Base-by-base conservation (phyloP, 2,888 invertebrate species). In the Chesias legatella region DNA sequence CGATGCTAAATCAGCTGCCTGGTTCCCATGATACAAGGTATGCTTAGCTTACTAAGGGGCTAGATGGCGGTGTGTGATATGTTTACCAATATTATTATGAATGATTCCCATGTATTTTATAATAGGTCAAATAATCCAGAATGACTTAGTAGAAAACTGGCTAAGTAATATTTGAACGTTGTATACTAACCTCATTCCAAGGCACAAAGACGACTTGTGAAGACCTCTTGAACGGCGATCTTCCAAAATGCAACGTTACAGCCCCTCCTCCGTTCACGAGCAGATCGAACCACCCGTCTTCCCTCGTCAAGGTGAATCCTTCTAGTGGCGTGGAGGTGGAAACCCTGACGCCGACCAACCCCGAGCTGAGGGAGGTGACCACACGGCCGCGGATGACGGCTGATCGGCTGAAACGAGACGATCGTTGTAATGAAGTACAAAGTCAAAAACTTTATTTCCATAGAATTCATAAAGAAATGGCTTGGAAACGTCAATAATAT, bases 181-280 rank as follows among this genome's bases (percentile, higher is more conserved):
- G 13, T 3, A 7, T 22, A 22, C 74, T 43, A 57, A 93, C 93
- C 92, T 97, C 96, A 85, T 99, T 99, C 97, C 98, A 98, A 6
- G 98, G 98, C 13, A 98, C 96, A 73, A 94, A 95, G 10, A 96
- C 94, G 44, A 97, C 96, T 67, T 95, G 92, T 28, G 93, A 94
- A 58, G 95, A 95, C 1, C 96, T 93, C 51, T 95, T 93, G 82
- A 97, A 97, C 1, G 97, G 97, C 26, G 95, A 94, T 44, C 97
- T 90, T 42, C 98, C 97, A 71, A 99, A 98, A 73, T 97, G 96
- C 33, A 99, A 85, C 0, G 96, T 97, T 1, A 99, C 96, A 0
- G 98, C 97, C 0, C 98, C 98, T 0, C 99, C 99, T n/a, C 99
- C 99, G 79, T 99, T 99, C 8, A 99, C 98, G 69, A 99, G 91